Conservation (phyloP, 2,797 vertebrate genomes). For the Peromyscus aztecus region DNA sequence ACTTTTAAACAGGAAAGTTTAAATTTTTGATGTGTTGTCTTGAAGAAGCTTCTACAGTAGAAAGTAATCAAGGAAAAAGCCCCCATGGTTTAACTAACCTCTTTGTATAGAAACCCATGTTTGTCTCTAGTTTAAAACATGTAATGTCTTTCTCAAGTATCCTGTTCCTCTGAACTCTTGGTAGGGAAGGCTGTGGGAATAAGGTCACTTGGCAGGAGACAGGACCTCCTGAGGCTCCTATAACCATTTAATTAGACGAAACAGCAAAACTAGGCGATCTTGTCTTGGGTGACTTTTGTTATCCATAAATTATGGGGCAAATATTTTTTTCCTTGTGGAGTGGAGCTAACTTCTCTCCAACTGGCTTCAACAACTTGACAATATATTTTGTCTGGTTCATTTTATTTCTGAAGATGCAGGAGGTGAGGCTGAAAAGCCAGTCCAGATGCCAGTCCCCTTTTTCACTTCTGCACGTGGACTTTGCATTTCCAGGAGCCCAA, state of each 20-base stretch:
- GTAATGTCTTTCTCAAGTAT: constrained; percentile 1
- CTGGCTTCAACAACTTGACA: constrained; percentile 17
- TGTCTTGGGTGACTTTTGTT: constrained; percentile 57
- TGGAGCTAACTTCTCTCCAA: not conserved
- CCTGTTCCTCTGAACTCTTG: constrained; percentile 30
- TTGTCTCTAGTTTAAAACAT: constrained; percentile 54
- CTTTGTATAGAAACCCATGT: not conserved
- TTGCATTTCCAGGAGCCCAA: constrained; percentile 1
- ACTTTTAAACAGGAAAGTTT: not conserved
- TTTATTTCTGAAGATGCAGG: constrained; percentile 48
- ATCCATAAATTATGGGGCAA: constrained; percentile 56
- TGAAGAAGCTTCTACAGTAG: not conserved
- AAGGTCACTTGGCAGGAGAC: constrained; percentile 68
- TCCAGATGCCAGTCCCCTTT: not conserved
- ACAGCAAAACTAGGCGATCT: constrained; percentile 15
- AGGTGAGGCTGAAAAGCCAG: constrained; percentile 13
- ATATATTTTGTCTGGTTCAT: not conserved
- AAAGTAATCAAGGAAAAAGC: constrained; percentile 13
- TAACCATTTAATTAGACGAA: constrained; percentile 67
- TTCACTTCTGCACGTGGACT: not conserved
- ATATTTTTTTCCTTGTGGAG: constrained; percentile 52
- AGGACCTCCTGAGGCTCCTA: not conserved
- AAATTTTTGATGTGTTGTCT: not conserved
- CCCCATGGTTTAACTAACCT: not conserved
- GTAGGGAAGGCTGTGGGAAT: constrained; percentile 64